Base-by-base conservation (phyloP, 2,888 invertebrate genomes). In the Apocheima hispidaria region DNA sequence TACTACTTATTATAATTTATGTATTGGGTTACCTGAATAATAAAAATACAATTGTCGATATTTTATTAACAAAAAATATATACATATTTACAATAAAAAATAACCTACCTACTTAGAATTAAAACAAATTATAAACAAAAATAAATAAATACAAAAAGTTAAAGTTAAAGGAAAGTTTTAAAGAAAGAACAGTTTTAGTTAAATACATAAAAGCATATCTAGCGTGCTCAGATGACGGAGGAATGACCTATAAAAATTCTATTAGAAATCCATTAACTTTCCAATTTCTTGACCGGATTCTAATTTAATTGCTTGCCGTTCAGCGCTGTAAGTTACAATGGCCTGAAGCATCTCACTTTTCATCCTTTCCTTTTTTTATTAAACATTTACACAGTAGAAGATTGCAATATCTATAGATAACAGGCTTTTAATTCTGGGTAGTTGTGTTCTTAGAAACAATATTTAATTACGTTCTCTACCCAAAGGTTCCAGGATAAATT, bases 231-330 rank as follows among this genome's bases (percentile, higher is more conserved):
- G 41, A 23, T 62, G 58, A 51, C 49, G 20, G 30, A 50, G 44
- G 14, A 30, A 56, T 51, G 26, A 44, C 51, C 52, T 65, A 56
- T 66, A 63, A 64, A 65, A 65, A 68, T 62, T 74, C 72, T 75
- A 76, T 78, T 74, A 81, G 72, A 72, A 81, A 75, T 77, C 81
- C 79, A 79, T 81, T 80, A 79, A 79, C 70, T 77, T 82, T 81
- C 74, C 78, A 74, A 78, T 82, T 79, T 71, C 74, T 71, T 67
- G 71, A 68, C 72, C 69, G 73, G 72, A 46, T 72, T 54, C 68
- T 76, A 72, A 78, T 79, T 82, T 76, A 77, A 81, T 81, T 77
- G 75, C 73, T 54, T 60, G 55, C 73, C 63, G 63, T 74, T 74
- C 70, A 69, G 64, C 60, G 65, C 68, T 78, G 79, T 81, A 78